Base-by-base conservation (phyloP, 2,888 invertebrate species). In the Mylabris sibirica region DNA sequence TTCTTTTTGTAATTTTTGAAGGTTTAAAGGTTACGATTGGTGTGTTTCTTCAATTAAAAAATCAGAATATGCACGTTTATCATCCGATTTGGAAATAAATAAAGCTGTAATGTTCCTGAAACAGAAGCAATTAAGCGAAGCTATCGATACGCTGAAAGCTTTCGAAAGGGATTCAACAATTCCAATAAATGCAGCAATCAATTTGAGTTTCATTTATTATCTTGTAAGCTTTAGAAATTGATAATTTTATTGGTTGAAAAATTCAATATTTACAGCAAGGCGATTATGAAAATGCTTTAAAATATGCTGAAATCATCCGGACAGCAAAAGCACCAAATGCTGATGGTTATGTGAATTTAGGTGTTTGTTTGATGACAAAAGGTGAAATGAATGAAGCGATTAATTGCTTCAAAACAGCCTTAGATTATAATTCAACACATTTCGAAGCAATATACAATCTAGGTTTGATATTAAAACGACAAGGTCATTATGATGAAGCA, bases 21-120 rank as follows among this genome's bases (percentile, higher is more conserved):
- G 5, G 30, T 30, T 30, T 76, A 41, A 63, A 85, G 88, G 87
- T 30, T 90, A 90, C 75, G 88, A 85, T 75, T 97, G 97, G 98
- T 99, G 99, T 84, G 95, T 98, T 64, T 96, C 97, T 77, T 91
- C 94, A 24, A 93, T 99, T 63, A 96, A 97, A 82, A 92, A 93
- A 60, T 97, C 98, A n/a, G 91, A 90, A 82, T 94, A 93, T 78
- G 89, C 92, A 44, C 90, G 90, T 82, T 87, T 96, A 73, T 96
- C 94, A 59, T 93, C 92, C 77, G 98, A 94, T 87, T 86, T 97
- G 74, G 97, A 97, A 85, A 92, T 97, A 73, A 96, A 95, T 84
- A 96, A 96, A 84, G 95, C 95, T 0, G 90, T 95, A 72, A 94
- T 94, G 82, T 93, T 91, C 82, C 85, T 96, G 63, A 92, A 93